phyloP scores from a whole-genome alignment of 2,797 vertebrate species.

The Onychomys arenicola region DNA sequence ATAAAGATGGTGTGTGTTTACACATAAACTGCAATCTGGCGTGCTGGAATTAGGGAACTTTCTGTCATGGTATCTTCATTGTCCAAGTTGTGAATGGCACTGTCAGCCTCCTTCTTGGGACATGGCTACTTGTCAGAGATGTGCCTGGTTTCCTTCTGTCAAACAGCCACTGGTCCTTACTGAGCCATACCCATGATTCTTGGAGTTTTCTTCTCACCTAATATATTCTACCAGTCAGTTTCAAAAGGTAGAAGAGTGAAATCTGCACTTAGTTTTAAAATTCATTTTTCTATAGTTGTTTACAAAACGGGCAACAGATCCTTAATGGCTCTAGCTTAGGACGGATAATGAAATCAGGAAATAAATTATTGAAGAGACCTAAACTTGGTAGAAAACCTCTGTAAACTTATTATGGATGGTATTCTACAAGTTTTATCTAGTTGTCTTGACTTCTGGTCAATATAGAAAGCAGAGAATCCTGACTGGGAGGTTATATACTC shows the following conservation, averaged over 20 bases:
- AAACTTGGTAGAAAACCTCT: background rate
- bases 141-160: background rate
- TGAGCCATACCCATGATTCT: background rate
- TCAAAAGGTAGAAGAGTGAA: background rate
- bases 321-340: background rate
- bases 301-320: background rate
- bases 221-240: slow-evolving; percentile 10
- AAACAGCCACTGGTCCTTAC: background rate
- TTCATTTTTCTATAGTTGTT: background rate
- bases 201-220: background rate
- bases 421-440: background rate
- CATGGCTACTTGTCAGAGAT: too few species aligned
- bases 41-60: background rate
- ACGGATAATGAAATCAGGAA: background rate
- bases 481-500: background rate
- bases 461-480: background rate
- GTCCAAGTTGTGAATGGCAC: too few species aligned
- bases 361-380: background rate
- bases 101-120: background rate
- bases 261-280: slow-evolving; percentile 14
- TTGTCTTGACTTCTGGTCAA: background rate
- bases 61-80: background rate
- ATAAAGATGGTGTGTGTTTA: background rate
- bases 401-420: background rate
- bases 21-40: background rate